Evolutionary conservation across 1,140 invertebrate genomes (phyloP), one percentile per base, ranked within the genome.

Genomic region (Cotesia typhae): DNA sequence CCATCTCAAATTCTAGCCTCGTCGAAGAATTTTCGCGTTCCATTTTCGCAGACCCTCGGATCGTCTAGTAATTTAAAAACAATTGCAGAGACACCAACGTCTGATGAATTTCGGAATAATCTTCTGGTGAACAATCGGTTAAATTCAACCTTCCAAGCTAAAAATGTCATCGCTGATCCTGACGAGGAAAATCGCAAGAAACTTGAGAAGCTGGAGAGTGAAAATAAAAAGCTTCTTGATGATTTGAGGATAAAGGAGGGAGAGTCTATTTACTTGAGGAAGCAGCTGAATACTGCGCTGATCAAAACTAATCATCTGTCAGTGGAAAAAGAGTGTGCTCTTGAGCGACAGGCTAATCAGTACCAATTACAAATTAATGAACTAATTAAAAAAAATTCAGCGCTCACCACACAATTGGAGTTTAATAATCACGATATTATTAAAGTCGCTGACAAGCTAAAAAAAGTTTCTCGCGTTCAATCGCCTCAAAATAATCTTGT

Each of bases 171-270:
- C 0, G n/a, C 38, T 67, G 10, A 74, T 9, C 36, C 75, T 41
- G 76, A 76, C 66, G 63, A 72, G n/a, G 74, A 72, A 0, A 59
- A 17, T n/a, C 57, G 68, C 28, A 70, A 52, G 38, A 74, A 80
- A 65, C 65, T 82, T n/a, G 77, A 80, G 60, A 81, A 79, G 51
- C 72, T 82, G 57, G 77, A 74, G 57, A 63, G 70, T 64, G 79
- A 85, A 60, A 81, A 84, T 57, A 74, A 80, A 20, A 82, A 84
- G 20, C 59, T 85, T 4, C 66, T 78, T 10, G 70, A 77, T 52
- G 77, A 83, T 35, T 81, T 84, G 63, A 77, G 77, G 74, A 75
- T 79, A 4, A 85, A 85, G 72, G 76, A 84, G 53, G 83, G 84
- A 4, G 83, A 85, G 74, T 75, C 76, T 0, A 75, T 75, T 47